Base-by-base conservation (phyloP, 2,797 vertebrate species). In the Parotocinclus haroldoi region DNA sequence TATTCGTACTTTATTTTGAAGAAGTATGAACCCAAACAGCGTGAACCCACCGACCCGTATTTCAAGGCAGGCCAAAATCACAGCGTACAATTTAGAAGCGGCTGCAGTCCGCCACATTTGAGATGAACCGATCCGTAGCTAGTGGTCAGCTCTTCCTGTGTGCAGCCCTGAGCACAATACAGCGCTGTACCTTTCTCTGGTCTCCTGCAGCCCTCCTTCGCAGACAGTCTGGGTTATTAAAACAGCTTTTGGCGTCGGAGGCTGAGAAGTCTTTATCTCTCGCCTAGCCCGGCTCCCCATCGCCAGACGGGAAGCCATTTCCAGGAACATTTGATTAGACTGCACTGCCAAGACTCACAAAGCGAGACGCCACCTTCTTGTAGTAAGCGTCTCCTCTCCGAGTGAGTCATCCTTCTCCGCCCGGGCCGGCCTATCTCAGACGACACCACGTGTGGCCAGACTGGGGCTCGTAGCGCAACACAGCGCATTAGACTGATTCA, bases 251-350 rank as follows among this genome's bases (percentile, higher is more conserved):
- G 73, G 71, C 56, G 66, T 75, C 62, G 45, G 57, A 56, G 67
- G 69, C 66, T 63, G 65, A 66, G 65, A 71, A 71, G 57, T 68
- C 65, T 71, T 79, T 76, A 78, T 79, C 73, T 75, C 58, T 58
- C 61, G 42, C 63, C 27, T 66, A 73, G 76, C 68, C 58, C 42
- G 19, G 50, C 69, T 79, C 63, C 55, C 58, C 69, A 62, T 73
- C 66, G 11, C 51, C 42, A 58, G 70, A 74, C 72, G 73, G 74
- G 74, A 76, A 79, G 71, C 68, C 72, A 61, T 78, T 81, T 79
- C 80, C 78, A 72, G 78, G 73, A 81, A 79, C 74, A 75, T 75
- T 75, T 79, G 78, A 75, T 79, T 76, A 77, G 51, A 63, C 68
- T 19, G 27, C 54, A 58, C 74, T 79, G 78, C 74, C 75, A 73